Evolutionary conservation across 2,888 invertebrate species (phyloP).

Genomic region (Diarsia rubi): DNA sequence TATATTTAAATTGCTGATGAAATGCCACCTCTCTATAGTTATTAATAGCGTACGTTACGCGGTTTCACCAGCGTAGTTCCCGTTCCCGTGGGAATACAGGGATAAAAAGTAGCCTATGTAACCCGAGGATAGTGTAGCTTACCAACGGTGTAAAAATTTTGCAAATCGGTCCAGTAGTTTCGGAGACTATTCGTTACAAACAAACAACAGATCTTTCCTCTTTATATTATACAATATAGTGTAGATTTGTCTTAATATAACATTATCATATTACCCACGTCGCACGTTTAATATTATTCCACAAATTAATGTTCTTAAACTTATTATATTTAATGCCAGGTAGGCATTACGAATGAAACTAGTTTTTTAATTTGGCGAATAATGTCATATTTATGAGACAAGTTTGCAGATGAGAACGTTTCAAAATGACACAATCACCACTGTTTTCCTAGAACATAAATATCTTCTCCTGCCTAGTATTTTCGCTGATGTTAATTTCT

Average conservation of each 20-base stretch:
- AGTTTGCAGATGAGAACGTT: background rate
- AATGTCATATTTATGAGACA: background rate
- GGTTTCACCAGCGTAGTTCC: no score
- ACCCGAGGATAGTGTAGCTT: no score
- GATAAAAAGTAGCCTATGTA: no score
- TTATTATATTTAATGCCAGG: background rate
- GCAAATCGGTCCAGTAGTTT: no score
- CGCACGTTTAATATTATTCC: slow-evolving; percentile 14
- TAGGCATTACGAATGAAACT: background rate
- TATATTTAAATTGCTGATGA: slow-evolving; percentile 30
- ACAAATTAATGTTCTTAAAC: slow-evolving; percentile 9
- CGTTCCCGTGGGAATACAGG: no score
- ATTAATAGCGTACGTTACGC: no score
- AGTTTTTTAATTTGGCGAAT: background rate
- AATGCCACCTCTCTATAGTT: background rate
- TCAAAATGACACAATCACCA: background rate
- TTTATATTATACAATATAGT: no score
- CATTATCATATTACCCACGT: slow-evolving; percentile 1
- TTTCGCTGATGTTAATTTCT: background rate
- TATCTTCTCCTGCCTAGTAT: background rate
- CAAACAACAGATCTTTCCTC: no score
- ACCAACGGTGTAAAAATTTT: no score
- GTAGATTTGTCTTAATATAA: background rate
- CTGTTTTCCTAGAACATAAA: background rate
- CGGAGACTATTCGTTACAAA: no score